phyloP scores from a whole-genome alignment of 2,888 invertebrate species.

The Seladonia tumulorum region DNA sequence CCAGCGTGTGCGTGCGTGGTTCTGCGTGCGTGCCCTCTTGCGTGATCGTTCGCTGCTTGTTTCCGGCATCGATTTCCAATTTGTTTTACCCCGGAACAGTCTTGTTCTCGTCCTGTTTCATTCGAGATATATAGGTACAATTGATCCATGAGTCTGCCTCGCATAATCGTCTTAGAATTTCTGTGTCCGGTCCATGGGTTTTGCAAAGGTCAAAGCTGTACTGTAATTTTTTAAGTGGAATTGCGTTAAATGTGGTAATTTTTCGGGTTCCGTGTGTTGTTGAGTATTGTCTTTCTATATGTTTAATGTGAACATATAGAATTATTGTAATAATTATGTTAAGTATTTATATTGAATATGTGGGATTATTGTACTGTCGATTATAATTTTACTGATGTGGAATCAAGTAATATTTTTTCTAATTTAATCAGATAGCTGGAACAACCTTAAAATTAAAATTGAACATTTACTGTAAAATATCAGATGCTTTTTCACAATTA shows the following conservation, averaged over 20 bases:
- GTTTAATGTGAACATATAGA: not conserved
- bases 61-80: not conserved
- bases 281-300: no score
- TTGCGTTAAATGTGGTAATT: not conserved
- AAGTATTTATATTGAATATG: no score
- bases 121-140: not conserved
- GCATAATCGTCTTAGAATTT: not conserved
- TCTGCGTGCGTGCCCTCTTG: slow-evolving; percentile 3
- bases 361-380: no score
- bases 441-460: no score
- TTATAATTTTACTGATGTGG: not conserved
- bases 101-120: not conserved
- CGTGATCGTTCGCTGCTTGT: not conserved
- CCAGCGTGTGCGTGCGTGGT: slow-evolving; percentile 43
- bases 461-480: no score
- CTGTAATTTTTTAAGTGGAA: not conserved
- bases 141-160: not conserved
- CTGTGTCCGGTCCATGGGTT: not conserved
- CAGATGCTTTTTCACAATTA: no score
- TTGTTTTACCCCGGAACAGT: not conserved
- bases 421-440: no score
- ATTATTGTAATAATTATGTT: no score
- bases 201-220: no score
- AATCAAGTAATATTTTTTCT: no score
- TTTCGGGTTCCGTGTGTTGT: not conserved